Conservation (phyloP, 2,113 vertebrate species). For the Heterotis niloticus region DNA sequence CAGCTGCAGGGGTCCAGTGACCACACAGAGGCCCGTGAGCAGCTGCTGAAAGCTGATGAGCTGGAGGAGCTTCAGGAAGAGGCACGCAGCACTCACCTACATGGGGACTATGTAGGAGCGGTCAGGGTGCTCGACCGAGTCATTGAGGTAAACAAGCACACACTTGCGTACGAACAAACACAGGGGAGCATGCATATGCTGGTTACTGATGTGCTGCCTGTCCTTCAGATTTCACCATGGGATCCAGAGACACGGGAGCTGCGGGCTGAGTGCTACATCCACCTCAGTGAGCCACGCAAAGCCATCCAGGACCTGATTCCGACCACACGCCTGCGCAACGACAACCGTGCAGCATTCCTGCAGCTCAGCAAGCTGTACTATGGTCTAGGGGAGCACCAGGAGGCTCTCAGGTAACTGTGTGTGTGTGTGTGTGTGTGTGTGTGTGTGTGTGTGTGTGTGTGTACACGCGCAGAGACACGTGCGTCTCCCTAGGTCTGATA, state of each 20-base stretch:
- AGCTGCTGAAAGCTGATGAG: constrained; percentile 58
- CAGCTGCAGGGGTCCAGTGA: constrained; percentile 65
- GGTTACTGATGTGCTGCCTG: neutral
- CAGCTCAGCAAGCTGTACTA: constrained; percentile 74
- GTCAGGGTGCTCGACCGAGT: constrained; percentile 61
- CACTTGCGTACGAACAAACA: neutral
- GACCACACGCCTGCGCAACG: constrained; percentile 66
- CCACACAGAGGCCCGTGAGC: constrained; percentile 63
- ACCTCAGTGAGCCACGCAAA: constrained; percentile 67
- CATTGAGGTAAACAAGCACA: constrained; percentile 58
- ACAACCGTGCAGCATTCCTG: constrained; percentile 73
- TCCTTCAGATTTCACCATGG: constrained; percentile 70
- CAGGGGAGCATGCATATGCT: too few relatives aligned
- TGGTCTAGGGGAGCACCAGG: constrained; percentile 69
- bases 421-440: constrained; percentile 1
- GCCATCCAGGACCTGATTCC: constrained; percentile 74
- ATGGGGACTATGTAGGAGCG: constrained; percentile 59
- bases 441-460: neutral
- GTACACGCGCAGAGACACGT: neutral
- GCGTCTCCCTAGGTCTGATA: too few relatives aligned
- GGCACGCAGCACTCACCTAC: constrained; percentile 56
- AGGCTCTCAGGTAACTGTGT: constrained; percentile 63
- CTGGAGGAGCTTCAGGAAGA: constrained; percentile 64
- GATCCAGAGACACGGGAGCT: constrained; percentile 70
- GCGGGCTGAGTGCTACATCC: constrained; percentile 69